Evolutionary conservation across 2,113 vertebrate species (phyloP).

Genomic region (Gymnarchus niloticus): DNA sequence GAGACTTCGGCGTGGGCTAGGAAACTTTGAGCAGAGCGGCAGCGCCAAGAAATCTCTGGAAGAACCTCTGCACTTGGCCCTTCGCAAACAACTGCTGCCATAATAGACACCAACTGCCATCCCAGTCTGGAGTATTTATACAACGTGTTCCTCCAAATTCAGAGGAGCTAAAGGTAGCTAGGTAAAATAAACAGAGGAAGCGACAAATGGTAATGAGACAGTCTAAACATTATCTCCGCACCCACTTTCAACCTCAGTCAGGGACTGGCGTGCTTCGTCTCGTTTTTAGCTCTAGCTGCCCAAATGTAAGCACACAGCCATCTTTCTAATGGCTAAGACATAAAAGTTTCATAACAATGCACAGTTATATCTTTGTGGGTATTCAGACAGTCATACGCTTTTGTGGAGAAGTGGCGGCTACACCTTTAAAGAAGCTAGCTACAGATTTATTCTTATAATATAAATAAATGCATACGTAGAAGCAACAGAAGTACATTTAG

Average conservation of each 20-base stretch:
- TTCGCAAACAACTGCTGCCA: slow-evolving; percentile 32
- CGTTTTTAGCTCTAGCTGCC: slow-evolving; percentile 38
- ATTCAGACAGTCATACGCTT: slow-evolving; percentile 26
- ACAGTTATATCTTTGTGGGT: slow-evolving; percentile 32
- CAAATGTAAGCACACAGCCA: slow-evolving; percentile 19
- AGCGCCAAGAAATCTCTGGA: slow-evolving; percentile 3
- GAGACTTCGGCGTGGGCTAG: neutral
- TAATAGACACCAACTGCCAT: slow-evolving; percentile 37
- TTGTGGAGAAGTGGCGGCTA: neutral
- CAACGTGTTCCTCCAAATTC: slow-evolving; percentile 48
- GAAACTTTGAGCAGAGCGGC: neutral
- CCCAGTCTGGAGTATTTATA: slow-evolving; percentile 54
- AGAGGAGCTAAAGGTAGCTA: slow-evolving; percentile 52
- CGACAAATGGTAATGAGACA: slow-evolving; percentile 52
- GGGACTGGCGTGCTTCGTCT: slow-evolving; percentile 27
- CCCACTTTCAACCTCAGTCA: slow-evolving; percentile 53
- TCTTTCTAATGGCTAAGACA: neutral
- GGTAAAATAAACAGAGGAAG: slow-evolving; percentile 42
- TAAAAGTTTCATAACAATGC: slow-evolving; percentile 1
- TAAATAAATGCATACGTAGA: neutral
- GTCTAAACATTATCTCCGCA: slow-evolving; percentile 60
- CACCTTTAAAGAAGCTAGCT: neutral
- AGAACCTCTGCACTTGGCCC: slow-evolving; percentile 28
- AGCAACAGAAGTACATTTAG: neutral
- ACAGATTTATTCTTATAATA: neutral